Percentiles rank a stretch among this genome's conserved stretches.
Conservation (phyloP, 2,888 invertebrate species). For the Calliphora vomitoria region DNA sequence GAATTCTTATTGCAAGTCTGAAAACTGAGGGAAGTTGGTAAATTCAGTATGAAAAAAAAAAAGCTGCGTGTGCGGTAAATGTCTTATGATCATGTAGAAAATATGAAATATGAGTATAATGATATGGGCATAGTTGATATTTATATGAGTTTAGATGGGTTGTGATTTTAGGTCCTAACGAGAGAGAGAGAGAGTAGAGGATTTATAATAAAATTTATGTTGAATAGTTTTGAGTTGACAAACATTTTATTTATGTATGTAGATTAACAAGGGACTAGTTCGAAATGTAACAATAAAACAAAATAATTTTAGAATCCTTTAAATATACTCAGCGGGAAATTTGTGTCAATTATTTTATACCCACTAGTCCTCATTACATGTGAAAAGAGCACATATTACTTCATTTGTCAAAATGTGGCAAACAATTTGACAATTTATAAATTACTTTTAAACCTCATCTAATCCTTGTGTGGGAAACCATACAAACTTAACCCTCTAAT, state of each 20-base stretch:
- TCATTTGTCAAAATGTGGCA: too few species aligned
- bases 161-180: not conserved
- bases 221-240: not conserved
- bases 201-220: not conserved
- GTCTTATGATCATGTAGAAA: conserved; percentile 57
- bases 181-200: not conserved
- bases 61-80: conserved; percentile 62
- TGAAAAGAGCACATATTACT: too few species aligned
- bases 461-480: too few species aligned
- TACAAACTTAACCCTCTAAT: too few species aligned
- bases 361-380: too few species aligned
- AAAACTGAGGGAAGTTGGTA: not conserved
- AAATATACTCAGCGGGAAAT: too few species aligned
- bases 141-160: not conserved
- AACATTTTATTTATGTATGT: not conserved
- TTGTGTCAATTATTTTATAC: too few species aligned
- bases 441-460: too few species aligned
- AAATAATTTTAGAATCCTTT: too few species aligned
- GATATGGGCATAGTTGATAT: conserved; percentile 6
- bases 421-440: too few species aligned
- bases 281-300: too few species aligned
- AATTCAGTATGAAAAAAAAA: not conserved
- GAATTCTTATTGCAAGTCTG: not conserved
- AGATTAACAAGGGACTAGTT: too few species aligned
- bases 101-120: conserved; percentile 59